Base-by-base conservation (phyloP, 2,797 vertebrate species). In the Myotis planiceps region DNA sequence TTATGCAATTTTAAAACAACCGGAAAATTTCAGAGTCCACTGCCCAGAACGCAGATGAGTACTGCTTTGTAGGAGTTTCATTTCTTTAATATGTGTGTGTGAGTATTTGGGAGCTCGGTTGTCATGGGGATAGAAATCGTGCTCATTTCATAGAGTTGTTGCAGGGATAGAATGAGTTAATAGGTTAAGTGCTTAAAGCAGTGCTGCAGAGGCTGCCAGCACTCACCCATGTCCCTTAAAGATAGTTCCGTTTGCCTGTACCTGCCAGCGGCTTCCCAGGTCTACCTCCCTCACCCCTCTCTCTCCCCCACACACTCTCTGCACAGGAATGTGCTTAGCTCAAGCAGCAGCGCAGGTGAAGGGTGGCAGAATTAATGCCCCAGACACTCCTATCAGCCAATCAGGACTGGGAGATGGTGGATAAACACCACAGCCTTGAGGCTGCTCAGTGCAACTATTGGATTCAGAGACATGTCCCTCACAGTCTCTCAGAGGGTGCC, bases 361-460 rank as follows among this genome's bases (percentile, higher is more conserved):
- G 7, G 9, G 1, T 16, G n/a, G 27, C 39, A 45, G 5, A 60
- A 68, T 65, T 23, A 75, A 37, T 3, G 60, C 25, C 27, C 83
- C 34, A 4, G 25, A 29, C 42, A 14, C n/a, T 14, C 74, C n/a
- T 51, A 51, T 47, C 25, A 2, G 9, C 32, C 25, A 23, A 1
- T 4, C 15, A 58, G 65, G 39, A 32, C n/a, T 2, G 21, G 32
- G 69, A 42, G 34, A 29, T 7, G 18, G 45, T 39, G 42, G 65
- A 6, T 10, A 23, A 47, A 39, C 14, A 19, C 21, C 3, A 2
- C 19, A 18, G 63, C 14, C 14, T 47, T 39, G 21, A 21, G 27
- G 2, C 1, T 18, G 13, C 5, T 1, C 53, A 1, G 6, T 0
- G 19, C 9, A 39, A 15, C 58, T 60, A 29, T 3, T 60, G 0